Evolutionary conservation across 92 coral and sea anemone species (phyloP).

Genomic region (Pocillopora meandrina): DNA sequence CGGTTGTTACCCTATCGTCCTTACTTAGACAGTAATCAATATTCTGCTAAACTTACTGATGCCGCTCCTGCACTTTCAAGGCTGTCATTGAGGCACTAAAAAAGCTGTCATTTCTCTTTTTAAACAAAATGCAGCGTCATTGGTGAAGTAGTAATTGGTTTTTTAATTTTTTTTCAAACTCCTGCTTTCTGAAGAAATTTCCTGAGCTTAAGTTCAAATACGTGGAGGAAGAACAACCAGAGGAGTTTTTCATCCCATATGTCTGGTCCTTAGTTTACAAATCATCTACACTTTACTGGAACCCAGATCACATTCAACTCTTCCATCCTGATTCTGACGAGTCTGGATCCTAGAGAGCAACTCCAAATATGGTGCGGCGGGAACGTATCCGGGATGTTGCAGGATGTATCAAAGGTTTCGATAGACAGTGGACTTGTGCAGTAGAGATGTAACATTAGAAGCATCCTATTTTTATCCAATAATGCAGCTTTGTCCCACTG

Average conservation of each 20-base stretch:
- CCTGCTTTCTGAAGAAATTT: conserved; percentile 67
- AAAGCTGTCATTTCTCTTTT: no score
- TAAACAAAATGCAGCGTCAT: no score
- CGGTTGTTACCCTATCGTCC: no score
- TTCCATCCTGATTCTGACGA: conserved; percentile 81
- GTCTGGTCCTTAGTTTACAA: conserved; percentile 98
- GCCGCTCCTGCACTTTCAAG: no score
- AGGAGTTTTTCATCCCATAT: conserved; percentile 96
- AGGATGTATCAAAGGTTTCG: no score
- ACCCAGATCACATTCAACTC: conserved; percentile 89
- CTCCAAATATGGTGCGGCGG: not conserved
- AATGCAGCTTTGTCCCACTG: no score
- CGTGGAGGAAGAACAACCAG: conserved; percentile 98
- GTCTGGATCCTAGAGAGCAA: conserved; percentile 19
- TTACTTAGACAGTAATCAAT: no score
- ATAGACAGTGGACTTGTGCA: not conserved
- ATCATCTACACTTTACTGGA: conserved; percentile 93
- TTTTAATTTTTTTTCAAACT: no score
- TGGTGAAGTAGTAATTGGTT: no score
- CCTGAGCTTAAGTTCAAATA: conserved; percentile 97
- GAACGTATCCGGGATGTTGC: not conserved
- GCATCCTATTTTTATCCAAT: no score
- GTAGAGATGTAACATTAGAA: not conserved
- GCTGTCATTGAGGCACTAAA: no score
- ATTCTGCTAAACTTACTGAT: no score